phyloP scores from a whole-genome alignment of 1,140 invertebrate species.

The Caerostris darwini region DNA sequence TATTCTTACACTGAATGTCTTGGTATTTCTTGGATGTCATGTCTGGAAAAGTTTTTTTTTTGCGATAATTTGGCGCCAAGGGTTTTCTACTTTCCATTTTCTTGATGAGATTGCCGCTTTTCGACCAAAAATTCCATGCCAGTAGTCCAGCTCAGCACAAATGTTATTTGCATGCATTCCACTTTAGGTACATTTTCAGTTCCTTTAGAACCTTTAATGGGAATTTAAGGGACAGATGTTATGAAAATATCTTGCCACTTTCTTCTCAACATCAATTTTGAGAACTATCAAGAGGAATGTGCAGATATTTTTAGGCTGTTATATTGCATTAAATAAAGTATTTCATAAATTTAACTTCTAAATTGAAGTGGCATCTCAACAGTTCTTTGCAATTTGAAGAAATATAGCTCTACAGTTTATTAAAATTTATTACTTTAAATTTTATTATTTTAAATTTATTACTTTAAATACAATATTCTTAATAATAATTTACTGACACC shows the following conservation, averaged over 20 bases:
- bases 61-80: conserved; percentile 68
- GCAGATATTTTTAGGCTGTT: background rate
- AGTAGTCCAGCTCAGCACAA: background rate
- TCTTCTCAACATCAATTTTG: background rate
- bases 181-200: background rate
- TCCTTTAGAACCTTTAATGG: background rate
- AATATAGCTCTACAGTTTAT: too few species aligned
- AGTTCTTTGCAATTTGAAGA: too few species aligned
- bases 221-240: background rate
- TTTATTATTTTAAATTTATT: too few species aligned
- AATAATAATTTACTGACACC: too few species aligned
- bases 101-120: conserved; percentile 61
- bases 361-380: too few species aligned
- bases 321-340: background rate
- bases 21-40: conserved; percentile 44
- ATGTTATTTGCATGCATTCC: conserved; percentile 38
- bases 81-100: conserved; percentile 64
- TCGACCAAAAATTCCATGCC: background rate
- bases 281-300: background rate
- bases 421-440: too few species aligned
- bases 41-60: conserved; percentile 57
- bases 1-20: conserved; percentile 28
- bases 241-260: background rate
- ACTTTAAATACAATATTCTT: too few species aligned
- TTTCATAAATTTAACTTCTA: too few species aligned